Conservation (phyloP, 2,113 vertebrate genomes). For the Xiphophorus hellerii region DNA sequence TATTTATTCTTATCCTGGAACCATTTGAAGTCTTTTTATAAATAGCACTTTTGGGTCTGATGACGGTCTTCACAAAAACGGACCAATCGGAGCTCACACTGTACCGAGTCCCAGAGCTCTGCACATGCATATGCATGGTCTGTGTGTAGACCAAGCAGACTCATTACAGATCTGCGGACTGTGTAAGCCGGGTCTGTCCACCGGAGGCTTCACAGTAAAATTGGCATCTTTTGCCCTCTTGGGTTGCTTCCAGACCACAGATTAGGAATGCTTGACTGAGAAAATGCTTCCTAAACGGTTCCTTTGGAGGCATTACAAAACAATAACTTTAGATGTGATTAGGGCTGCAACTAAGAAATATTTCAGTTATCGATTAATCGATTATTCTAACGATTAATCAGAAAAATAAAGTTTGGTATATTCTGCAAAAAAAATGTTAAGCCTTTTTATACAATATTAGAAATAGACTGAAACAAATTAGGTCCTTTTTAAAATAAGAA, state of each 20-base stretch:
- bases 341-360: no score
- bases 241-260: conserved; percentile 28
- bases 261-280: conserved; percentile 21
- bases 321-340: not conserved
- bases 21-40: conserved; percentile 44
- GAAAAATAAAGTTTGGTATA: no score
- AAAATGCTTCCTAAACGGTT: conserved; percentile 5
- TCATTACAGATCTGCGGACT: conserved; percentile 26
- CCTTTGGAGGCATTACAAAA: conserved; percentile 1
- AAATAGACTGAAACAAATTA: no score
- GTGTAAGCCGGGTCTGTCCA: conserved; percentile 1
- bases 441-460: no score
- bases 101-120: conserved; percentile 30
- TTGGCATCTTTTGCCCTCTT: not conserved
- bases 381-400: no score
- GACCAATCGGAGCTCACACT: conserved; percentile 39
- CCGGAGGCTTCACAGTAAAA: conserved; percentile 2
- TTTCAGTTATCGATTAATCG: no score
- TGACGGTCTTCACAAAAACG: conserved; percentile 36
- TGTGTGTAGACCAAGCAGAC: conserved; percentile 39
- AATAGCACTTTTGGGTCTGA: conserved; percentile 48
- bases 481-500: no score
- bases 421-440: no score
- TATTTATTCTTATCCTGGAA: conserved; percentile 37
- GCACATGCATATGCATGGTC: conserved; percentile 53